These are phyloP conservation scores for Sakesphorus luctuosus DNA, from an alignment of 2,113 vertebrate genomes.

Conservation along the genomic window DNA sequence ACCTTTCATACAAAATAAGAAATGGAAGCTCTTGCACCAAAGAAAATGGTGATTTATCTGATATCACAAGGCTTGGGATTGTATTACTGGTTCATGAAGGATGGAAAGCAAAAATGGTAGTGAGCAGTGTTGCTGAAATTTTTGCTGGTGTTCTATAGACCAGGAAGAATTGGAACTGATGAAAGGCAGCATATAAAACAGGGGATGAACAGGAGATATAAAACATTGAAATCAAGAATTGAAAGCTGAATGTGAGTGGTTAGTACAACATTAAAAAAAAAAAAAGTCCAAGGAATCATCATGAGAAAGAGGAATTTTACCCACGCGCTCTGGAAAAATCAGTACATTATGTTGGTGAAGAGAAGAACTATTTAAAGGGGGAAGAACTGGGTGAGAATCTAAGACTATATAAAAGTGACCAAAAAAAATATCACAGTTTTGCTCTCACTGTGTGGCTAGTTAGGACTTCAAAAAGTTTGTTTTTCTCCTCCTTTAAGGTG, in stretches of 20 bases:
- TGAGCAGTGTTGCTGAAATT: conserved; percentile 9
- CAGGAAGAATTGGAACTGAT: not conserved
- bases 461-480: not conserved
- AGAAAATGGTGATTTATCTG: not conserved
- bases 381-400: not conserved
- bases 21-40: not conserved
- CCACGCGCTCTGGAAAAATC: not conserved
- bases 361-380: not conserved
- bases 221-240: not conserved
- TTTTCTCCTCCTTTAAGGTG: not conserved
- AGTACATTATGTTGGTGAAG: not conserved
- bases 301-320: not conserved
- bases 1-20: not conserved
- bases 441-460: not conserved
- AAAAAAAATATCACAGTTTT: not conserved
- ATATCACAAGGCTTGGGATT: not conserved
- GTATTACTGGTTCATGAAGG: not conserved
- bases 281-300: not conserved
- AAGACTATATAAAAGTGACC: not conserved
- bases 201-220: not conserved
- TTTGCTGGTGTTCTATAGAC: not conserved
- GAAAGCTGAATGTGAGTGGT: not conserved
- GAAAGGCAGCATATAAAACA: not conserved
- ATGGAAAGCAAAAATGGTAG: not conserved
- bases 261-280: not conserved